Conservation (phyloP, 2,113 vertebrate genomes). For the Oreocharis arfaki region DNA sequence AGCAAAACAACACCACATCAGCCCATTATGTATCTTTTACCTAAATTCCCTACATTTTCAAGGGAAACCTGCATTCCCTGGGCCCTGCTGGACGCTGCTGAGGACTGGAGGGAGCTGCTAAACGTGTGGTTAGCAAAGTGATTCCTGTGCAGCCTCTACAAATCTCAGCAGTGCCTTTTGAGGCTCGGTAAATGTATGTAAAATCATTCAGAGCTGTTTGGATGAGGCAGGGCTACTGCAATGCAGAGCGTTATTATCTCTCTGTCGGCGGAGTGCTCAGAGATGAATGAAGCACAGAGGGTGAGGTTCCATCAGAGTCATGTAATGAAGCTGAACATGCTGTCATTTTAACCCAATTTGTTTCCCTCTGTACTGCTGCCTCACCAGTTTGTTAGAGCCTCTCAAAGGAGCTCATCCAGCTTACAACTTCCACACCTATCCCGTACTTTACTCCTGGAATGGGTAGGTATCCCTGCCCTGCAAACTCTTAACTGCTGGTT, state of each 20-base stretch:
- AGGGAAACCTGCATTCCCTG: background rate
- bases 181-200: slow-evolving; percentile 16
- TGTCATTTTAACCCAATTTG: slow-evolving; percentile 61
- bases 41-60: background rate
- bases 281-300: slow-evolving; percentile 57
- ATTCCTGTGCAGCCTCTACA: background rate
- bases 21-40: background rate
- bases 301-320: slow-evolving; percentile 62
- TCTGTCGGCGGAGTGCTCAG: slow-evolving; percentile 39
- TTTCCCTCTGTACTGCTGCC: slow-evolving; percentile 54
- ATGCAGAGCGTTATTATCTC: slow-evolving; percentile 52
- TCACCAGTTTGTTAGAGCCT: slow-evolving; percentile 58
- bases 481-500: slow-evolving; percentile 68
- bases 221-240: slow-evolving; percentile 51
- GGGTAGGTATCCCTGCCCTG: slow-evolving; percentile 54
- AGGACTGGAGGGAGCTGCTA: background rate
- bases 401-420: slow-evolving; percentile 62
- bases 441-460: slow-evolving; percentile 52
- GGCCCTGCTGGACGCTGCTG: background rate
- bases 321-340: slow-evolving; percentile 61
- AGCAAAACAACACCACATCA: background rate
- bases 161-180: slow-evolving; percentile 2
- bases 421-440: slow-evolving; percentile 62
- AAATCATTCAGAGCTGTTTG: slow-evolving; percentile 21
- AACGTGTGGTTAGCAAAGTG: background rate